Conservation (phyloP, 1,140 invertebrate species). For the Cataglyphis hispanica region DNA sequence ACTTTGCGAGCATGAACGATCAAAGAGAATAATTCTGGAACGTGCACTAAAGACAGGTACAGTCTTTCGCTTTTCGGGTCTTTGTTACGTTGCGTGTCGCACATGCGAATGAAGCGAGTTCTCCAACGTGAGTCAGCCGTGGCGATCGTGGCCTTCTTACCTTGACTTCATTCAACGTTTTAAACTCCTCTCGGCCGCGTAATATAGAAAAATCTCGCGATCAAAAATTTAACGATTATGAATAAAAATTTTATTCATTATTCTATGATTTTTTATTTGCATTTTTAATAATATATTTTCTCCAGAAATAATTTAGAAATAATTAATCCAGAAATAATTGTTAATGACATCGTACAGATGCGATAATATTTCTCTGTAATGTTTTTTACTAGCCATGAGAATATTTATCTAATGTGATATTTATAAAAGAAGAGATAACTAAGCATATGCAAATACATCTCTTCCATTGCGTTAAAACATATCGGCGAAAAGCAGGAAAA, state of each 20-base stretch:
- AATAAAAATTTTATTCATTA: not conserved
- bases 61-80: conserved; percentile 30
- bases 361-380: not conserved
- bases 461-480: conserved; percentile 51
- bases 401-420: not conserved
- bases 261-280: not conserved
- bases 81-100: conserved; percentile 30
- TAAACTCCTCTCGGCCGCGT: not conserved
- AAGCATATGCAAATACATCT: conserved; percentile 43
- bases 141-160: conserved; percentile 80
- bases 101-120: conserved; percentile 16
- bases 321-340: not conserved
- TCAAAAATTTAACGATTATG: not conserved
- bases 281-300: not conserved
- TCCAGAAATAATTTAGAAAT: too few species aligned
- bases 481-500: conserved; percentile 40
- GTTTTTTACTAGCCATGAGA: not conserved
- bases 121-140: conserved; percentile 53
- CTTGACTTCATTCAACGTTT: conserved; percentile 76
- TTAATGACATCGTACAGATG: not conserved
- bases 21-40: conserved; percentile 29
- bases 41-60: conserved; percentile 2
- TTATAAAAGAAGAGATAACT: conserved; percentile 17
- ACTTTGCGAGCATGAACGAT: not conserved
- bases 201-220: not conserved